Evolutionary conservation across 2,113 vertebrate species (phyloP), one percentile per base, ranked within the genome.

Genomic region (Craseonycteris thonglongyai): DNA sequence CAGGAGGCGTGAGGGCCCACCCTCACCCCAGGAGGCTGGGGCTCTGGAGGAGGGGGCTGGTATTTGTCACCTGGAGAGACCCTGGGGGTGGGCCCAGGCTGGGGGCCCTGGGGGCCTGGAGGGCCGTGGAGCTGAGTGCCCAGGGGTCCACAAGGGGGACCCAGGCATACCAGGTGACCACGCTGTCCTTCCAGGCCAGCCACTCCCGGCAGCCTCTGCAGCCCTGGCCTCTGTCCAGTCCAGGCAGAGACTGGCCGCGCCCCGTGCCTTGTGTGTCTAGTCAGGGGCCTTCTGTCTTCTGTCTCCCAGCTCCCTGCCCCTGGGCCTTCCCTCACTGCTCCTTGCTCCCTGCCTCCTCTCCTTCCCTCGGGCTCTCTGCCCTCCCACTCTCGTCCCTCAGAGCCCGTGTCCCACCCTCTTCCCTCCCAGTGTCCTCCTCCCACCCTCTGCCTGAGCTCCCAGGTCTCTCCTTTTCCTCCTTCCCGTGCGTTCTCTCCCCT

Each of bases 321-420:
- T 75, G 56, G 18, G 76, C 76, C 24, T 42, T 40, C 35, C 75
- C 35, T 79, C 54, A 30, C 35, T 30, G 15, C 54, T 38, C 24
- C 7, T n/a, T n/a, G n/a, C n/a, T n/a, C 26, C 19, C 26, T 40
- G 0, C 3, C 1, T 6, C 13, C 35, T n/a, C 5, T 3, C 21
- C 47, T 15, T 6, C 40, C 15, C 49, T 19, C 21, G 15, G 28
- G 11, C 28, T 7, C 24, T 30, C 10, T 21, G 45, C n/a, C 26
- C 40, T 28, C 49, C 18, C 45, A 19, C 11, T 14, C 38, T 28
- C 58, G n/a, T n/a, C n/a, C n/a, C n/a, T n/a, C n/a, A n/a, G n/a
- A n/a, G n/a, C n/a, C n/a, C n/a, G n/a, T 0, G 2, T 26, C 16
- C 40, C 5, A 10, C 11, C 15, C 7, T 45, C 9, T 4, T 28